Conservation (phyloP, 2,113 vertebrate genomes). For the Garra rufa region DNA sequence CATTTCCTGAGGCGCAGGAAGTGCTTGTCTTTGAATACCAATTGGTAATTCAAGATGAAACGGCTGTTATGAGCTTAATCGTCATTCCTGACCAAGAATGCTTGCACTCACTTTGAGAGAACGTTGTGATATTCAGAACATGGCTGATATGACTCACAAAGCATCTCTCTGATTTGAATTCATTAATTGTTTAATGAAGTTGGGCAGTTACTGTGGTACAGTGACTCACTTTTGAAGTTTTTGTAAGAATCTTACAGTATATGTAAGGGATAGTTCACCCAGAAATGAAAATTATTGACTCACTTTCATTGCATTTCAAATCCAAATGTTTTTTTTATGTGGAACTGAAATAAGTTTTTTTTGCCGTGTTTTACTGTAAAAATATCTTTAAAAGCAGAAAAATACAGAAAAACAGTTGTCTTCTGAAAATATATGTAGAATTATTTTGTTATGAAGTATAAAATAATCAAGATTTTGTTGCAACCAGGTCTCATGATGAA, state of each 20-base stretch:
- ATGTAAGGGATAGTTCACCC: background rate
- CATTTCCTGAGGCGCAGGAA: constrained; percentile 68
- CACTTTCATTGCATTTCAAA: too few species aligned
- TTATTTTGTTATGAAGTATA: too few species aligned
- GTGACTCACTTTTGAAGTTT: background rate
- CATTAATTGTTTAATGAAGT: background rate
- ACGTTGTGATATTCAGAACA: constrained; percentile 34
- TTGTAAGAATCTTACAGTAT: background rate
- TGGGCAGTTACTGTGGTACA: background rate
- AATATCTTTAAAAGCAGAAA: too few species aligned
- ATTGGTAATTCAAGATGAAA: constrained; percentile 56
- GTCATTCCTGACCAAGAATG: constrained; percentile 55
- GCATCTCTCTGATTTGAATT: constrained; percentile 2
- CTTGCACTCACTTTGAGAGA: constrained; percentile 58
- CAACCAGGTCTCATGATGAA: too few species aligned
- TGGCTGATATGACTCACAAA: constrained; percentile 24
- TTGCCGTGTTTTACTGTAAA: too few species aligned
- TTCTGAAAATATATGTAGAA: too few species aligned
- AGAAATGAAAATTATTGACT: background rate
- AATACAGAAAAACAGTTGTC: too few species aligned
- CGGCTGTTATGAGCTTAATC: constrained; percentile 57
- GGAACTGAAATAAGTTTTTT: too few species aligned
- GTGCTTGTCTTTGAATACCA: constrained; percentile 70
- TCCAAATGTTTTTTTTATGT: too few species aligned
- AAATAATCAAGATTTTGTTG: too few species aligned